Evolutionary conservation across 2,888 invertebrate genomes (phyloP), one percentile per base, ranked within the genome.

Genomic region (Sphinx pinastri): DNA sequence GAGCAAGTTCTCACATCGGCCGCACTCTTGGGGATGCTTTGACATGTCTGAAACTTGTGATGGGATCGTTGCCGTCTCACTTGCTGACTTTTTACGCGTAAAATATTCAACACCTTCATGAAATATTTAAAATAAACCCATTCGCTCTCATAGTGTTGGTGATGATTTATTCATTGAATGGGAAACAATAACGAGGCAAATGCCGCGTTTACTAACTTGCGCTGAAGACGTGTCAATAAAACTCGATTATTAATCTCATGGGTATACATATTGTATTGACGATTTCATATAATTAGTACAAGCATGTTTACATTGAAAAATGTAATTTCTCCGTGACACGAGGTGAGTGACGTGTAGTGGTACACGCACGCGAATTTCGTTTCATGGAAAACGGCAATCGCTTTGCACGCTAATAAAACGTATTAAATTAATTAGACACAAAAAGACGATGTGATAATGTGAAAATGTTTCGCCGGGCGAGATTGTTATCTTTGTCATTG

Each of bases 1-100:
- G 75, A 69, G 73, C 68, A 78, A 81, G 80, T 80, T 81, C 77
- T 74, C 74, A 76, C 76, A 77, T 76, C 73, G 73, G 13, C 63
- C 63, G 49, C 72, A 70, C 77, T 79, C 76, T 60, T 69, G 79
- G 77, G 78, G 77, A 74, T 76, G 74, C 76, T 84, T 77, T 74
- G 71, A 79, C 75, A 76, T 79, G 79, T 76, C 72, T 75, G 74
- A 69, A 75, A 72, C 19, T 68, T 72, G 72, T 69, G 72, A 72
- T 70, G 70, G 67, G 67, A 74, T 71, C 69, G 68, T 74, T 67
- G 72, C 70, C 67, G 58, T 73, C 51, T 70, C 68, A 73, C 74
- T 75, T 76, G 72, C 51, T 60, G 63, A 49, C 67, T 68, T 72
- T 70, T 70, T 54, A 49, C 38, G 16, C 49, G 71, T 70, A 71